phyloP scores from a whole-genome alignment of 2,113 vertebrate genomes.

The Hippocampus barbouri region DNA sequence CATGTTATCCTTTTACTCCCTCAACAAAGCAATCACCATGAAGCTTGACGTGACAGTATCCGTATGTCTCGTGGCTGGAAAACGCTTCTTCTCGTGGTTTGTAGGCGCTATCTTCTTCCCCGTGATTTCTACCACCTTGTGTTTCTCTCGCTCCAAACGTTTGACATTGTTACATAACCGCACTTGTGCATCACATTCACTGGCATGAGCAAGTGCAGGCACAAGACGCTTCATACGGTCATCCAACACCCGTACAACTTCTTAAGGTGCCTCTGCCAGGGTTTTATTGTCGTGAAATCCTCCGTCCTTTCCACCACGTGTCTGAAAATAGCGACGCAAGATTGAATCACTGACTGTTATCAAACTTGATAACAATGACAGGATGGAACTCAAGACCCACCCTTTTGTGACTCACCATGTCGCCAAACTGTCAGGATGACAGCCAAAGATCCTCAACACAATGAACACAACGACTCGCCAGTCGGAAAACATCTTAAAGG shows the following conservation, averaged over 20 bases:
- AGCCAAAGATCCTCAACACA: slow-evolving; percentile 9
- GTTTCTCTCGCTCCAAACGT: slow-evolving; percentile 20
- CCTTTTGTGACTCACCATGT: neutral
- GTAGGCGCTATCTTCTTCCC: slow-evolving; percentile 5
- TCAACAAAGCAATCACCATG: neutral
- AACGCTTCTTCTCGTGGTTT: neutral
- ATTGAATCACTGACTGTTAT: neutral
- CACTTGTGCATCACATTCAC: slow-evolving; percentile 23
- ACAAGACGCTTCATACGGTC: slow-evolving; percentile 7
- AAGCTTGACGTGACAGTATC: neutral
- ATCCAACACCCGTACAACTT: neutral
- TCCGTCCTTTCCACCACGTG: neutral
- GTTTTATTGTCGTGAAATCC: neutral
- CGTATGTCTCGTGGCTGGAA: neutral
- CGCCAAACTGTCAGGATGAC: slow-evolving; percentile 8
- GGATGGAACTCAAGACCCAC: neutral
- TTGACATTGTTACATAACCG: slow-evolving; percentile 51
- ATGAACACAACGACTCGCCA: slow-evolving; percentile 1
- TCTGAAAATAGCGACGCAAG: neutral
- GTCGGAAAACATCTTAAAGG: neutral
- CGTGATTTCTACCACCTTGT: slow-evolving; percentile 7
- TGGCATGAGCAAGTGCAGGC: neutral
- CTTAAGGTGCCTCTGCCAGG: neutral
- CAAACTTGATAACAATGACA: neutral
- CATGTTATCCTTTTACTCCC: neutral